phyloP scores from a whole-genome alignment of 1,140 invertebrate genomes.

The Diorhabda sublineata region DNA sequence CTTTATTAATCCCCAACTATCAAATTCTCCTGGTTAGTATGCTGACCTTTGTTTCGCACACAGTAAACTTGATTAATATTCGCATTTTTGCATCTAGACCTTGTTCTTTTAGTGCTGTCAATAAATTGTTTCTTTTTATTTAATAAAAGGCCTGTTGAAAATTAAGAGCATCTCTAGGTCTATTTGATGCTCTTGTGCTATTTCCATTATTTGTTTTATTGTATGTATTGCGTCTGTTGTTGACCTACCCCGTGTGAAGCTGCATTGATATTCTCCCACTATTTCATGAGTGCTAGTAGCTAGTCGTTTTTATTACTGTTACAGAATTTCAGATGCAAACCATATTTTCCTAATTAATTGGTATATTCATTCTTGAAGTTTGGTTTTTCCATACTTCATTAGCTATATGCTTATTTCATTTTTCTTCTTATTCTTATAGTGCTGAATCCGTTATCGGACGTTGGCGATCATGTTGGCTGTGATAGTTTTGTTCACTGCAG shows the following conservation, averaged over 20 bases:
- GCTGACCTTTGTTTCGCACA: not conserved
- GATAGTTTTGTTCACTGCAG: too few species aligned
- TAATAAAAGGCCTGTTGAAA: conserved; percentile 6
- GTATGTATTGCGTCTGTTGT: conserved; percentile 11
- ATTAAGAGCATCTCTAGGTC: conserved; percentile 8
- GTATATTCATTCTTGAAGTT: too few species aligned
- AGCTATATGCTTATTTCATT: too few species aligned
- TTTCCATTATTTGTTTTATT: conserved; percentile 17
- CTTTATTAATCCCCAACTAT: conserved; percentile 6
- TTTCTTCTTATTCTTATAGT: too few species aligned
- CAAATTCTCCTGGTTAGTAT: not conserved
- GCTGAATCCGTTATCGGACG: too few species aligned
- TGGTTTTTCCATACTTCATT: too few species aligned
- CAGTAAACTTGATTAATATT: not conserved
- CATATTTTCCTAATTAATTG: too few species aligned
- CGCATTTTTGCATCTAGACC: not conserved
- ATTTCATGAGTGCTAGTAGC: too few species aligned
- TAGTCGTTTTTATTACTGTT: too few species aligned
- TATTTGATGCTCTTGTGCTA: not conserved
- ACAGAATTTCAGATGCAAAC: too few species aligned
- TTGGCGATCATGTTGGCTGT: too few species aligned
- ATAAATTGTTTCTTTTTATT: not conserved
- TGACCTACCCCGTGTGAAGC: conserved; percentile 2
- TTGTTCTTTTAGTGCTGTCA: not conserved
- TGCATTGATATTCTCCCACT: not conserved